Percentiles rank a stretch among this genome's conserved stretches.
Conservation (phyloP, 2,888 invertebrate genomes). For the Leucoma salicis region DNA sequence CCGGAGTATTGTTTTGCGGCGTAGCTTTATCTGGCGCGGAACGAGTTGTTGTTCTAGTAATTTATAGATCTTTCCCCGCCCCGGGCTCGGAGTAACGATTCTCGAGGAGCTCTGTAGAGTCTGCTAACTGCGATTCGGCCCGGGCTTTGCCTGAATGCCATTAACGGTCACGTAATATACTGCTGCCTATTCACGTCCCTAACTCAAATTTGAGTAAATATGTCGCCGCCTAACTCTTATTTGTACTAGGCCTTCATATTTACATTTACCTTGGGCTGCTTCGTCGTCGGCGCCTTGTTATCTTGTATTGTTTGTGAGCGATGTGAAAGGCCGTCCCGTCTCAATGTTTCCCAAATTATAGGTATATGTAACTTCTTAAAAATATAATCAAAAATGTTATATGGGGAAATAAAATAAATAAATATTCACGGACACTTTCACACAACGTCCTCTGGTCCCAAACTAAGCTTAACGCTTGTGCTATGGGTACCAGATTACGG, state of each 20-base stretch:
- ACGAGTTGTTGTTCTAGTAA: constrained; percentile 78
- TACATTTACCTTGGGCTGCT: constrained; percentile 57
- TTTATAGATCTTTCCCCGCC: constrained; percentile 78
- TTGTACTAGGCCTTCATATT: constrained; percentile 56
- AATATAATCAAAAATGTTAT: too few species aligned
- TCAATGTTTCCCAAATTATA: not conserved
- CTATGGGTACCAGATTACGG: too few species aligned
- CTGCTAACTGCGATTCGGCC: constrained; percentile 44
- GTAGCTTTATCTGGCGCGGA: constrained; percentile 76
- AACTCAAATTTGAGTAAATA: constrained; percentile 74
- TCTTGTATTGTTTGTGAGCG: constrained; percentile 46
- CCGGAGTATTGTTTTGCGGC: constrained; percentile 75
- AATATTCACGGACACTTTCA: too few species aligned
- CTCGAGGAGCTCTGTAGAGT: constrained; percentile 53
- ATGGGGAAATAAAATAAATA: too few species aligned
- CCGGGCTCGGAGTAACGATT: constrained; percentile 64
- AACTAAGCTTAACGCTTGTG: too few species aligned
- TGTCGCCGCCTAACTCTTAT: constrained; percentile 58
- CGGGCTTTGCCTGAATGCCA: constrained; percentile 54
- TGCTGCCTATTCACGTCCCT: constrained; percentile 66
- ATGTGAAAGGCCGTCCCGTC: constrained; percentile 19
- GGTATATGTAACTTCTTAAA: too few species aligned
- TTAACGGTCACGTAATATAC: constrained; percentile 75
- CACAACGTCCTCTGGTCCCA: too few species aligned
- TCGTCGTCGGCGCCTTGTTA: constrained; percentile 49